These are phyloP conservation scores for Hirundo rustica DNA, from an alignment of 2,797 vertebrate genomes.

Conservation along the genomic window DNA sequence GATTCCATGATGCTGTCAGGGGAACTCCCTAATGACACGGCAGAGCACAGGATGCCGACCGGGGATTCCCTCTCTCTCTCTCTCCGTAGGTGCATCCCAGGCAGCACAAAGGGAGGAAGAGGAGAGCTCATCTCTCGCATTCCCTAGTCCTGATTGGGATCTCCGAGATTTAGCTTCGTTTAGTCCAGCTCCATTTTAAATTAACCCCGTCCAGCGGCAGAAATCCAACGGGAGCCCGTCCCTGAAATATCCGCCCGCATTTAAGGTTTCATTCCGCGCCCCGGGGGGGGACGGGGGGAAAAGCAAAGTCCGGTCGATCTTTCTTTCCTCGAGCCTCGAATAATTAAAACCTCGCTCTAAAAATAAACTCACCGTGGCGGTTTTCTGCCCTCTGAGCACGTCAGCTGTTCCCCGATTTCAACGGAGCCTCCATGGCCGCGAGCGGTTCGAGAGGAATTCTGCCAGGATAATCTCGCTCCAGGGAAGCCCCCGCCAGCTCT, in stretches of 20 bases:
- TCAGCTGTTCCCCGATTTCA: constrained; percentile 71
- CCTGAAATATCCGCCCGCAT: not conserved
- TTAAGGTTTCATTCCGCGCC: not conserved
- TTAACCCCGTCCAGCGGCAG: not conserved
- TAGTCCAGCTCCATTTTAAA: not conserved
- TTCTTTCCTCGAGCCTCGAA: not conserved
- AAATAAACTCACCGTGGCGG: constrained; percentile 73
- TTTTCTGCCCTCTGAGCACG: constrained; percentile 60
- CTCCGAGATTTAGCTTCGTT: accelerated
- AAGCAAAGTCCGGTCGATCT: not conserved
- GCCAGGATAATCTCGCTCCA: constrained; percentile 52
- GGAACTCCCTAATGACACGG: constrained; percentile 71
- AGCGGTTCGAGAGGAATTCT: constrained; percentile 51
- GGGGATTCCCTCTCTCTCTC: constrained; percentile 79
- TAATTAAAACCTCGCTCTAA: constrained; percentile 41
- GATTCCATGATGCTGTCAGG: constrained; percentile 53
- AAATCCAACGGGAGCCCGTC: not conserved
- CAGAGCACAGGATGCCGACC: constrained; percentile 44
- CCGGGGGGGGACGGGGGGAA: too few relatives aligned
- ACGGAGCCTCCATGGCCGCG: constrained; percentile 67
- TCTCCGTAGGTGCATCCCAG: constrained; percentile 64
- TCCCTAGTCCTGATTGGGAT: not conserved
- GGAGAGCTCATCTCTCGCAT: accelerated
- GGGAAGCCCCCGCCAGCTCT: constrained; percentile 58
- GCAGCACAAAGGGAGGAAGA: constrained; percentile 17